phyloP scores from a whole-genome alignment of 2,888 invertebrate species.

The Tiliacea citrago region DNA sequence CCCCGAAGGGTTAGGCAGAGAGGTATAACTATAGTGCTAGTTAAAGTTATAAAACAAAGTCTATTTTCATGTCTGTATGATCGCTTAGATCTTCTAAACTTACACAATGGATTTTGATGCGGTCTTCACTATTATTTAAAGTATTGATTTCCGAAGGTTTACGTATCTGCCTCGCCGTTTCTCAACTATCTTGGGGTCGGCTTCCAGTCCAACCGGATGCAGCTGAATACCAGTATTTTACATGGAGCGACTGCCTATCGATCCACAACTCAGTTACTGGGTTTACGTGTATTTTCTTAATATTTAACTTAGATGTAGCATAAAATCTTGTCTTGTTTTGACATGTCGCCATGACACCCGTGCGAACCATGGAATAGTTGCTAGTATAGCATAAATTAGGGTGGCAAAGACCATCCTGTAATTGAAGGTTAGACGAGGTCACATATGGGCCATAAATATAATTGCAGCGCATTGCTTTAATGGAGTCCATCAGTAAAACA shows the following conservation, averaged over 20 bases:
- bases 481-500: conserved; percentile 35
- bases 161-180: too few relatives aligned
- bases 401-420: conserved; percentile 1
- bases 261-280: too few relatives aligned
- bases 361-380: background rate
- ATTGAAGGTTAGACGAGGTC: conserved; percentile 20
- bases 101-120: background rate
- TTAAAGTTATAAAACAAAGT: background rate
- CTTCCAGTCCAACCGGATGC: too few relatives aligned
- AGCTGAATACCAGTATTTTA: too few relatives aligned
- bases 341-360: background rate
- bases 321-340: background rate
- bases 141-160: background rate
- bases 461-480: conserved; percentile 45
- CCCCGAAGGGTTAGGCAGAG: too few relatives aligned
- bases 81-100: background rate
- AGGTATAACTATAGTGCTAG: too few relatives aligned
- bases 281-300: too few relatives aligned
- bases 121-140: background rate
- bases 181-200: too few relatives aligned
- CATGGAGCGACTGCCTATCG: too few relatives aligned
- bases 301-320: background rate
- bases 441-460: conserved; percentile 41
- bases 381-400: background rate
- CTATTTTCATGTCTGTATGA: background rate